Evolutionary conservation across 2,888 invertebrate genomes (phyloP).

Genomic region (Metopia argyrocephala): DNA sequence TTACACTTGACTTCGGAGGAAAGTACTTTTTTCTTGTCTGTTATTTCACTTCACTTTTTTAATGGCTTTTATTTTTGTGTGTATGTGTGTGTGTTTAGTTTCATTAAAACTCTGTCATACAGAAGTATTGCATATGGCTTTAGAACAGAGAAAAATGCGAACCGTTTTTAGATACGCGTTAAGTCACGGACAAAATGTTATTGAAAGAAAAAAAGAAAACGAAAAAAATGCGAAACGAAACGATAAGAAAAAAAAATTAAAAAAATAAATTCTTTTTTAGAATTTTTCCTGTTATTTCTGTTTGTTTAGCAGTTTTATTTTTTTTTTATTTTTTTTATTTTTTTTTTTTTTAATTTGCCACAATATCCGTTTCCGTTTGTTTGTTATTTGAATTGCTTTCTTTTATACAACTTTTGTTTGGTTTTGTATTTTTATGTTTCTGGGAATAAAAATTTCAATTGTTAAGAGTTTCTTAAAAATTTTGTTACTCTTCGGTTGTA

Average conservation of each 20-base stretch:
- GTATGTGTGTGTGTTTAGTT: background rate
- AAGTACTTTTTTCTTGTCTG: background rate
- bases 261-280: background rate
- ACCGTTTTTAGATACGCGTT: background rate
- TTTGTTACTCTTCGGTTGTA: too few relatives aligned
- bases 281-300: background rate
- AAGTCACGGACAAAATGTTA: background rate
- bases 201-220: background rate
- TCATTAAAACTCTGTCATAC: background rate
- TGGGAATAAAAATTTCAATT: background rate
- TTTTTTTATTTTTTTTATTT: background rate
- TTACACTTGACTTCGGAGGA: background rate
- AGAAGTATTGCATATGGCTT: conserved; percentile 8
- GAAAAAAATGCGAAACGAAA: background rate
- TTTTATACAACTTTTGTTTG: background rate
- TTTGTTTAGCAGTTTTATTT: too few relatives aligned
- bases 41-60: background rate
- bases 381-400: background rate
- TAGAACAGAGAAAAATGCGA: background rate
- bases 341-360: background rate
- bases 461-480: background rate
- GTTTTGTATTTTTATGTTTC: background rate
- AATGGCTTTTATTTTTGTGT: background rate
- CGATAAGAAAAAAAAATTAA: background rate
- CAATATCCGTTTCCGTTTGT: conserved; percentile 44